Base-by-base conservation (phyloP, 1,140 invertebrate species). In the Papilio dardanus region DNA sequence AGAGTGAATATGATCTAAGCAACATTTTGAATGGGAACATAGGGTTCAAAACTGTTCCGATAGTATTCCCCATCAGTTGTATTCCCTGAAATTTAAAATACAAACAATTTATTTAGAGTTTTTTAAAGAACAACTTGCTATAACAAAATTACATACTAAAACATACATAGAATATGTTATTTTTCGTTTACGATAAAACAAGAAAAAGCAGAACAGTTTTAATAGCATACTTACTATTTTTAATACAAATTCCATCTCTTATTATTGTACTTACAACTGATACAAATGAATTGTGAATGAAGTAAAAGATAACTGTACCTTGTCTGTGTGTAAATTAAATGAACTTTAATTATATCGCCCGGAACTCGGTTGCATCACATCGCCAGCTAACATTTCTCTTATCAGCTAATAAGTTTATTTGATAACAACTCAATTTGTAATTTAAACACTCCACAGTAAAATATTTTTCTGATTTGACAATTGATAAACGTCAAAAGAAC, bases 11-110 rank as follows among this genome's bases (percentile, higher is more conserved):
- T 19, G 94, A 33, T 83, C 86, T 89, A 2, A 95, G 71, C 40
- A 95, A 76, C 94, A 95, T 95, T 77, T 91, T 93, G 67, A 94
- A 88, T 62, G 93, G 92, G 71, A 91, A 91, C 79, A 94, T 85
- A 71, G 89, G 81, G 75, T 86, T 88, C 65, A 88, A 67, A 1
- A 87, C 31, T 71, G 84, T 79, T 69, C 82, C 80, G 14, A 87
- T 76, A 21, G 87, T 66, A 42, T 30, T 79, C 50, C 79, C 84
- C 28, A 83, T 46, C 54, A 77, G 24, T 46, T 80, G 75, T 8
- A 73, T 71, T 77, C 83, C 84, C 89, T 91, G 80, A 42, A 91
- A 91, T 77, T 35, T 68, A 74, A 75, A 71, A 76, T 19, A 77
- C 50, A 40, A 74, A 50, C 50, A 50, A 66, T 66, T 33, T 66